Percentiles rank a stretch among this genome's conserved stretches.
Conservation (phyloP, 2,888 invertebrate species). For the Hyles lineata region DNA sequence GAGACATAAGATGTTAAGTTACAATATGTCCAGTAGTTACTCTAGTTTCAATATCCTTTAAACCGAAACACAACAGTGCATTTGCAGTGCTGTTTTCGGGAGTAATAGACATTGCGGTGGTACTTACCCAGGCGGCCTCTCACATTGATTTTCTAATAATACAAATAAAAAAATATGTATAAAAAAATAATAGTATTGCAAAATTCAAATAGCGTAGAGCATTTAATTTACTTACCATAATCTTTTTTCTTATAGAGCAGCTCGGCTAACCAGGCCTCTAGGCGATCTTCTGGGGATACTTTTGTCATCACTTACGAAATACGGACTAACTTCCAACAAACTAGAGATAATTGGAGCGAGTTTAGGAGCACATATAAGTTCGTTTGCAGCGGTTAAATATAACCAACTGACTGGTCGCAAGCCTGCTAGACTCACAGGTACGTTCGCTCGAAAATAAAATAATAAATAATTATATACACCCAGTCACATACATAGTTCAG, state of each 20-base stretch:
- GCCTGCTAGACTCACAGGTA: constrained; percentile 65
- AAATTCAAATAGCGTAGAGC: neutral
- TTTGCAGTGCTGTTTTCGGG: too few species aligned
- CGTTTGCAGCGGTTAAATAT: constrained; percentile 63
- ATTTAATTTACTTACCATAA: neutral
- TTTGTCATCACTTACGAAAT: constrained; percentile 61
- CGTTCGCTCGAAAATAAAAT: constrained; percentile 10
- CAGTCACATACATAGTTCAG: too few species aligned
- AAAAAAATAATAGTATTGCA: too few species aligned
- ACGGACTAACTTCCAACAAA: constrained; percentile 61
- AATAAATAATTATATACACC: too few species aligned
- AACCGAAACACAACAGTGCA: too few species aligned
- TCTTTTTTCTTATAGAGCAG: constrained; percentile 59
- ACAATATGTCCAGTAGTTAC: too few species aligned
- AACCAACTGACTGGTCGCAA: constrained; percentile 59
- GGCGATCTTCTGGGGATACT: constrained; percentile 68
- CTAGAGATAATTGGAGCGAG: constrained; percentile 69
- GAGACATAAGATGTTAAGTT: too few species aligned
- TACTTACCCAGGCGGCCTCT: too few species aligned
- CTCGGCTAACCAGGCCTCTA: constrained; percentile 69
- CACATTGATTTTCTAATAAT: too few species aligned
- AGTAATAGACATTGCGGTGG: too few species aligned
- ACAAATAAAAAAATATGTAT: too few species aligned
- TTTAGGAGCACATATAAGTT: constrained; percentile 74
- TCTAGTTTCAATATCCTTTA: too few species aligned